Percentiles rank a stretch among this genome's conserved stretches.
Evolutionary conservation across 1,140 invertebrate species (phyloP).

Genomic region (Drosophila kikkawai): DNA sequence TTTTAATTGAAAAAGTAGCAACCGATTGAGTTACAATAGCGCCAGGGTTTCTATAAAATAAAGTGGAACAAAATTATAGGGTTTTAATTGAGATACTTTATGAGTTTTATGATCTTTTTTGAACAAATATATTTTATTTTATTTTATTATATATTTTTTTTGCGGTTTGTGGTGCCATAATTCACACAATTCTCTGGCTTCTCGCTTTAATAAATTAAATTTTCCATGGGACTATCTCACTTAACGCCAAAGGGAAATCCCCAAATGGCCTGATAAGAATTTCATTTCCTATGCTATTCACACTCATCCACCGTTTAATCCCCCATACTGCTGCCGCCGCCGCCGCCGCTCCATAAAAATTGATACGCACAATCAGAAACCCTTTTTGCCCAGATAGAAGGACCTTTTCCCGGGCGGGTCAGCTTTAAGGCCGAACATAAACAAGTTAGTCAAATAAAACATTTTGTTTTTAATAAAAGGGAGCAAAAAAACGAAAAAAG

Average conservation of each 20-base stretch:
- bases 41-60: not conserved
- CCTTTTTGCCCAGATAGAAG: constrained; percentile 37
- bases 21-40: constrained; percentile 30
- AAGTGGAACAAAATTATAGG: not conserved
- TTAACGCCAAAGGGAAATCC: constrained; percentile 29
- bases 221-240: constrained; percentile 4
- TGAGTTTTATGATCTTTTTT: not conserved
- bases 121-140: too few species aligned
- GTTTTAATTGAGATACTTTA: not conserved
- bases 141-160: not conserved
- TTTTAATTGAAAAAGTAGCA: constrained; percentile 42
- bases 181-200: not conserved
- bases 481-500: constrained; percentile 21
- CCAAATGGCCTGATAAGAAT: constrained; percentile 56
- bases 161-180: not conserved
- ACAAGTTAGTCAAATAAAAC: constrained; percentile 73
- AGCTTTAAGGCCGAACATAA: constrained; percentile 58
- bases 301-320: constrained; percentile 41
- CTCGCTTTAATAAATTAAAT: constrained; percentile 37
- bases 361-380: constrained; percentile 56
- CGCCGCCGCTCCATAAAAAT: constrained; percentile 44
- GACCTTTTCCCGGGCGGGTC: constrained; percentile 31
- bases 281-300: constrained; percentile 58
- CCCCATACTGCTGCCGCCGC: not conserved
- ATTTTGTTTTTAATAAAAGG: constrained; percentile 77